Evolutionary conservation across 1,140 invertebrate genomes (phyloP), one percentile per base, ranked within the genome.

Genomic region (Drosophila tropicalis): DNA sequence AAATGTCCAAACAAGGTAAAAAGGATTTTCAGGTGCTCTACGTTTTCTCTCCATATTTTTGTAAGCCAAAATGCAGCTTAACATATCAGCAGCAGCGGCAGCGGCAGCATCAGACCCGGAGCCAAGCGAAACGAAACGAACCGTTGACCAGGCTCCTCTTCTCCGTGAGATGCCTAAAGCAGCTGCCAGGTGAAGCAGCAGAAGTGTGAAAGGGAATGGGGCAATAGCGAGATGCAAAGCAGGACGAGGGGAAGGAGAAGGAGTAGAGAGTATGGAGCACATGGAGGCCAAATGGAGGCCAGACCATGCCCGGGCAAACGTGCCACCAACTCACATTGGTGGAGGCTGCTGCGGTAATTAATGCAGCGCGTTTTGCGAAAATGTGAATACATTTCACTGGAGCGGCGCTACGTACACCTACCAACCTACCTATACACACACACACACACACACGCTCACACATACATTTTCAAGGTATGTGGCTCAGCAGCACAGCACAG

Each of bases 1-100:
- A 83, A 86, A 86, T 87, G 83, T 86, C 82, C 82, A 87, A 87
- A 86, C 76, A 81, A 86, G 79, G 71, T 86, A 86, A 87, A 51
- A 86, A 86, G 82, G 82, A 87, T 86, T 86, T 85, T 69, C 79
- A 69, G 81, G 68, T 76, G 67, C 40, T 57, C 72, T 55, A 62
- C 60, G 67, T 60, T 68, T 69, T 62, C 58, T 79, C 71, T 68
- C 81, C 81, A 83, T 86, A 86, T 86, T 86, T 86, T 87, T 86
- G 83, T 87, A 86, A 86, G 82, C 82, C 82, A 86, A 86, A 86
- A 86, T 86, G 82, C 83, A 86, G 82, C 83, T 86, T 86, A 86
- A 86, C 82, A 86, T 86, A 87, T 86, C 82, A 86, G 83, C 83
- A 76, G 68, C 68, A 76, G 70, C 72, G 10, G n/a, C 44, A 51